Percentiles rank a stretch among this genome's conserved stretches.
phyloP scores from a whole-genome alignment of 1,140 invertebrate species.

The Rhysida immarginata region DNA sequence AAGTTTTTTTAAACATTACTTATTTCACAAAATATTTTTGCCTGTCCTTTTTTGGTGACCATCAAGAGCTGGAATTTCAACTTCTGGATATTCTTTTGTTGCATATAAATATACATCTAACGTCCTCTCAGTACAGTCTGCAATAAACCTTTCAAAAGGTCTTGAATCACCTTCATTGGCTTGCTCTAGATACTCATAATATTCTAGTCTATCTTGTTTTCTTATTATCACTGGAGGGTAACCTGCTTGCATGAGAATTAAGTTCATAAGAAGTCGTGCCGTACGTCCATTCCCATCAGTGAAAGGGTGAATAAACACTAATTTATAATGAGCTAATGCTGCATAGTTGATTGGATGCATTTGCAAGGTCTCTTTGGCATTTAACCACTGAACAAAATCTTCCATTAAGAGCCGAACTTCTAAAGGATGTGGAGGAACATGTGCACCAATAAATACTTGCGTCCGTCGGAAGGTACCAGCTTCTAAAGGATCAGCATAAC shows the following conservation, averaged over 20 bases:
- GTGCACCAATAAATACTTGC: constrained; percentile 80
- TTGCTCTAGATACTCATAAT: constrained; percentile 69
- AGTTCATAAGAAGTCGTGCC: constrained; percentile 86
- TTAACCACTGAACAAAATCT: constrained; percentile 71
- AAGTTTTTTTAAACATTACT: too few species aligned
- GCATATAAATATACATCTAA: constrained; percentile 85
- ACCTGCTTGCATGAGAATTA: constrained; percentile 93
- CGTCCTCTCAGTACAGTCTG: constrained; percentile 80
- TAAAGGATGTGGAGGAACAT: constrained; percentile 67
- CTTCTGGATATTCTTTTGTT: constrained; percentile 37
- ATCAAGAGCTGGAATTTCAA: constrained; percentile 33
- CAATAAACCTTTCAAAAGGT: constrained; percentile 89
- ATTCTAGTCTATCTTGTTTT: constrained; percentile 61
- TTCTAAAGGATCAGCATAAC: constrained; percentile 38
- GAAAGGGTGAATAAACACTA: constrained; percentile 90
- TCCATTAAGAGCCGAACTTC: constrained; percentile 68
- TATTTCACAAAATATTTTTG: not conserved
- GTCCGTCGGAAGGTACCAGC: constrained; percentile 33
- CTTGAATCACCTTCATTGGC: constrained; percentile 84
- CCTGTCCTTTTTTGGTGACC: constrained; percentile 6
- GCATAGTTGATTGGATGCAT: constrained; percentile 84
- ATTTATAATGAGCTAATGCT: constrained; percentile 86
- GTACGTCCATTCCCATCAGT: constrained; percentile 89
- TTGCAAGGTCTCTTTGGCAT: constrained; percentile 64
- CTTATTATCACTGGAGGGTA: constrained; percentile 90